A percentile compares a stretch with the other conserved stretches of the same genome.
Evolutionary conservation across 2,888 invertebrate genomes (phyloP).

Genomic region (Hetaerina titia): DNA sequence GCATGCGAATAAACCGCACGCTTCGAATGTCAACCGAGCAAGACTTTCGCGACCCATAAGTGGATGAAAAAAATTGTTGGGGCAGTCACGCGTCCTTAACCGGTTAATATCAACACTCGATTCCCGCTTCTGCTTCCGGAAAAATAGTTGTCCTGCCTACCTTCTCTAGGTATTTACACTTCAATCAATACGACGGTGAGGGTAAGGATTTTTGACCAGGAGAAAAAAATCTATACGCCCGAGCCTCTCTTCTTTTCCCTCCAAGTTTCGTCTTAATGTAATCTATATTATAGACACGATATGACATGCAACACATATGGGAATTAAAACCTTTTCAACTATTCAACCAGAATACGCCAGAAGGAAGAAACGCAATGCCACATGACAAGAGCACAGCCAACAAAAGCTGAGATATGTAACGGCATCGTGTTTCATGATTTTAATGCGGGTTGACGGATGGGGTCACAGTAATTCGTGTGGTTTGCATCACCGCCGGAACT

Average conservation of each 20-base stretch:
- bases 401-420: too few species aligned
- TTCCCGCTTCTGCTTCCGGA: not conserved
- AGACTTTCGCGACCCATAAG: not conserved
- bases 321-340: too few species aligned
- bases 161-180: not conserved
- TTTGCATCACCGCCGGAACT: not conserved
- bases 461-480: not conserved
- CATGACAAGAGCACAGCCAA: too few species aligned
- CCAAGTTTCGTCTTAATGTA: too few species aligned
- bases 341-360: too few species aligned
- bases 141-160: not conserved
- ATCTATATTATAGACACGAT: too few species aligned
- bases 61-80: not conserved
- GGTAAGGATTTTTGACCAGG: not conserved
- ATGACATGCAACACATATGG: too few species aligned
- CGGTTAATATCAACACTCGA: not conserved
- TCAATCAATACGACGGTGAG: not conserved
- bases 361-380: too few species aligned
- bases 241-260: too few species aligned
- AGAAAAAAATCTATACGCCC: too few species aligned
- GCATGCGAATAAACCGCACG: not conserved
- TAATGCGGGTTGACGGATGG: not conserved
- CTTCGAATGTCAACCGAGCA: not conserved
- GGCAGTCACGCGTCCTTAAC: not conserved
- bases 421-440: too few species aligned